Conservation (phyloP, 2,888 invertebrate genomes). For the Euproctis similis region DNA sequence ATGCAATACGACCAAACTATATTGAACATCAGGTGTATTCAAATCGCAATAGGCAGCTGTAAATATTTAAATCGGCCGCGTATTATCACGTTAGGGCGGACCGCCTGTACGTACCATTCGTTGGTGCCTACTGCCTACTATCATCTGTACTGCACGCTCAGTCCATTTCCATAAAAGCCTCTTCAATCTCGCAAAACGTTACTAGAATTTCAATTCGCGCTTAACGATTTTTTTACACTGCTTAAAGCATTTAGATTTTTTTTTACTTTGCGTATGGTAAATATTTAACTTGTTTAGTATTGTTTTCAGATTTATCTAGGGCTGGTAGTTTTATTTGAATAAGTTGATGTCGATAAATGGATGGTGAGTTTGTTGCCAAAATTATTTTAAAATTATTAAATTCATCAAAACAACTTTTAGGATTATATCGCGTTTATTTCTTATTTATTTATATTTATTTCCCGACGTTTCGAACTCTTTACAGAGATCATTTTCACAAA, state of each 20-base stretch:
- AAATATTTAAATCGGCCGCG: conserved; percentile 65
- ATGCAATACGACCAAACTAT: conserved; percentile 34
- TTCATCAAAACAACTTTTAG: too few species aligned
- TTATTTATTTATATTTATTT: too few species aligned
- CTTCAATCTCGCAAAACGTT: conserved; percentile 73
- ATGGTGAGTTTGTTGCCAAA: too few species aligned
- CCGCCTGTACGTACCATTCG: conserved; percentile 32
- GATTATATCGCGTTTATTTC: too few species aligned
- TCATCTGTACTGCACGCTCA: conserved; percentile 60
- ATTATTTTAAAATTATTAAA: too few species aligned
- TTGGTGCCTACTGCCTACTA: too few species aligned
- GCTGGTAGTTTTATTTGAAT: too few species aligned
- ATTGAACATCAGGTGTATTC: conserved; percentile 56
- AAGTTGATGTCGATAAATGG: too few species aligned
- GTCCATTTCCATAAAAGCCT: conserved; percentile 75
- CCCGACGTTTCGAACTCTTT: too few species aligned
- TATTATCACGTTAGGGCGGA: conserved; percentile 40
- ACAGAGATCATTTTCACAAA: too few species aligned
- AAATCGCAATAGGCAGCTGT: conserved; percentile 52
- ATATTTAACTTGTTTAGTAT: conserved; percentile 22
- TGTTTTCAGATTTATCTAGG: too few species aligned
- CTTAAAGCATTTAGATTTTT: conserved; percentile 26
- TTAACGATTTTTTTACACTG: conserved; percentile 41
- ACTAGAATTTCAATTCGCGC: conserved; percentile 71
- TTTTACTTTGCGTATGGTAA: conserved; percentile 15